phyloP scores from a whole-genome alignment of 92 coral and sea anemone species.

The Metridium senile region DNA sequence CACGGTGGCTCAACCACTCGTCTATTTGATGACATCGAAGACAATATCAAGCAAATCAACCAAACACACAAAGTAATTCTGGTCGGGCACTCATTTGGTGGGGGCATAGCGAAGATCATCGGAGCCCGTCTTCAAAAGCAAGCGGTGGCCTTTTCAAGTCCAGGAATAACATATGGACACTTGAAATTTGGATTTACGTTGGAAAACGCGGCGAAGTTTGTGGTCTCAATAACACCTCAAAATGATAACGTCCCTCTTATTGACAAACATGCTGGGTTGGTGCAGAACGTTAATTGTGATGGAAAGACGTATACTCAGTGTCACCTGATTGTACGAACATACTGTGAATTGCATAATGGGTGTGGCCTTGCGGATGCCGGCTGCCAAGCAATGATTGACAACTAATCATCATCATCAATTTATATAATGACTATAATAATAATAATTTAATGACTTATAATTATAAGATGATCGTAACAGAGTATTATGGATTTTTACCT shows the following conservation, averaged over 20 bases:
- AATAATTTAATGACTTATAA: no score
- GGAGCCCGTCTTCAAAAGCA: constrained; percentile 54
- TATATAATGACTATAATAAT: no score
- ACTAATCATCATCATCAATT: neutral
- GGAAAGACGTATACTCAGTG: constrained; percentile 39
- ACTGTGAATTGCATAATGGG: constrained; percentile 60
- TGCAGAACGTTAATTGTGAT: constrained; percentile 58
- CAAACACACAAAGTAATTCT: constrained; percentile 27
- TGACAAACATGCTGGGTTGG: constrained; percentile 58
- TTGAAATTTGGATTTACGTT: constrained; percentile 51
- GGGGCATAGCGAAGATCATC: constrained; percentile 72
- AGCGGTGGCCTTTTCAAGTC: constrained; percentile 62
- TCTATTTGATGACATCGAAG: constrained; percentile 46
- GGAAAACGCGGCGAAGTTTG: constrained; percentile 44
- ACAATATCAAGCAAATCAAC: constrained; percentile 24
- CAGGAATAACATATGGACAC: constrained; percentile 54
- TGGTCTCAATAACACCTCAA: constrained; percentile 54
- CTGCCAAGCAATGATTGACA: constrained; percentile 22
- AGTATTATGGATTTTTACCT: no score
- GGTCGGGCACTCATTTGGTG: constrained; percentile 69
- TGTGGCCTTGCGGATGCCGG: constrained; percentile 45
- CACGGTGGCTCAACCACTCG: constrained; percentile 40
- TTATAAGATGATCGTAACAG: no score
- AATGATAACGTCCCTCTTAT: constrained; percentile 62
- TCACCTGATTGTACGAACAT: constrained; percentile 53